Evolutionary conservation across 2,888 invertebrate species (phyloP).

Genomic region (Isoperla grammatica): DNA sequence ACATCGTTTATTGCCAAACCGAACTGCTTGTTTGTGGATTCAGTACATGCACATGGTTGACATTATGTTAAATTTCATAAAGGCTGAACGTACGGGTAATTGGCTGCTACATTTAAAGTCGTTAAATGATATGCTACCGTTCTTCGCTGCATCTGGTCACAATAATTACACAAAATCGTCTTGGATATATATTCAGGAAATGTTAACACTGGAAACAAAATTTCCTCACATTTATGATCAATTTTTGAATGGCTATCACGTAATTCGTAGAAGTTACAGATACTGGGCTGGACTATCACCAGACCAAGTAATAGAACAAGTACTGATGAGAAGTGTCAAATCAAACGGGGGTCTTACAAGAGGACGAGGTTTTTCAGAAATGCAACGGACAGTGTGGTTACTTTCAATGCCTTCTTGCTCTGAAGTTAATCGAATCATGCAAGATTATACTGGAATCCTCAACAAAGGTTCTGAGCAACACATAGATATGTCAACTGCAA

Average conservation of each 20-base stretch:
- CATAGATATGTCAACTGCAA: not conserved
- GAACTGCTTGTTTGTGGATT: not conserved
- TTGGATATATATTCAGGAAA: constrained; percentile 15
- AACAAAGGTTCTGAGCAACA: not conserved
- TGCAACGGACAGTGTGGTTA: constrained; percentile 26
- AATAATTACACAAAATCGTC: constrained; percentile 11
- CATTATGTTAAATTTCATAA: constrained; percentile 2
- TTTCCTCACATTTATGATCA: not conserved
- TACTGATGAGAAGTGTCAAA: constrained; percentile 17
- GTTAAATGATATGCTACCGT: not conserved
- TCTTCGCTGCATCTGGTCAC: constrained; percentile 19
- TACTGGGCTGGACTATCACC: constrained; percentile 21
- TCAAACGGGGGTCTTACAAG: constrained; percentile 16
- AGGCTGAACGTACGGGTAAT: constrained; percentile 11
- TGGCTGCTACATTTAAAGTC: constrained; percentile 13
- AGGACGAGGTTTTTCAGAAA: constrained; percentile 8
- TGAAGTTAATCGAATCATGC: constrained; percentile 30
- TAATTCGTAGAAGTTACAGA: constrained; percentile 6
- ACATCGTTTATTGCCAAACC: too few species aligned
- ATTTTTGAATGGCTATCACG: constrained; percentile 15
- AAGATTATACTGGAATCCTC: not conserved
- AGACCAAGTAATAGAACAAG: constrained; percentile 16
- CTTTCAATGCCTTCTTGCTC: constrained; percentile 35
- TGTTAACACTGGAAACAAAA: not conserved
- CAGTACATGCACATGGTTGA: too few species aligned